Conservation (phyloP, 2,888 invertebrate genomes). For the Heliconius aoede region DNA sequence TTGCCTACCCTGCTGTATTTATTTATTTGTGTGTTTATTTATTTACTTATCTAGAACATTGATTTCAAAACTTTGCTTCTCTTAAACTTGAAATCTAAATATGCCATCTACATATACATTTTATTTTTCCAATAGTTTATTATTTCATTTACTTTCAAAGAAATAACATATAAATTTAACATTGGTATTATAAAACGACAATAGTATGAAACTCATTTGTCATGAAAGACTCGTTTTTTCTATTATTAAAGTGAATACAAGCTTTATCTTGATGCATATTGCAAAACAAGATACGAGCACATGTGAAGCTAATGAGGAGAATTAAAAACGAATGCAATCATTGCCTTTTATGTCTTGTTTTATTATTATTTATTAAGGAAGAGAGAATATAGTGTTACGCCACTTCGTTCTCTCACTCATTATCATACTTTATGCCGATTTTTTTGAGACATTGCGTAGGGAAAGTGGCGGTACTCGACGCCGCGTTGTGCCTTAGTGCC, state of each 20-base stretch:
- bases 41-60: too few relatives aligned
- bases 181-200: background rate
- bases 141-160: too few relatives aligned
- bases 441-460: background rate
- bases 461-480: background rate
- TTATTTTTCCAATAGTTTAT: background rate
- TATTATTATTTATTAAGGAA: background rate
- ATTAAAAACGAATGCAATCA: background rate
- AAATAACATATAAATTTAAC: background rate
- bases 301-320: background rate
- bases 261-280: background rate
- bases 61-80: too few relatives aligned
- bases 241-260: conserved; percentile 9
- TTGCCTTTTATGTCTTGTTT: background rate
- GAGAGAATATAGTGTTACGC: background rate
- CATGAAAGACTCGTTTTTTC: conserved; percentile 8
- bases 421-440: too few relatives aligned
- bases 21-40: too few relatives aligned
- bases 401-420: background rate
- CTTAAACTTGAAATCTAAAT: background rate
- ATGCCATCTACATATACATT: background rate
- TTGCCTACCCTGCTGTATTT: too few relatives aligned
- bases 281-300: background rate
- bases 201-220: conserved; percentile 1
- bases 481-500: too few relatives aligned